Evolutionary conservation across 1,140 invertebrate genomes (phyloP), one percentile per base, ranked within the genome.

Genomic region (Eupristina koningsbergeri): DNA sequence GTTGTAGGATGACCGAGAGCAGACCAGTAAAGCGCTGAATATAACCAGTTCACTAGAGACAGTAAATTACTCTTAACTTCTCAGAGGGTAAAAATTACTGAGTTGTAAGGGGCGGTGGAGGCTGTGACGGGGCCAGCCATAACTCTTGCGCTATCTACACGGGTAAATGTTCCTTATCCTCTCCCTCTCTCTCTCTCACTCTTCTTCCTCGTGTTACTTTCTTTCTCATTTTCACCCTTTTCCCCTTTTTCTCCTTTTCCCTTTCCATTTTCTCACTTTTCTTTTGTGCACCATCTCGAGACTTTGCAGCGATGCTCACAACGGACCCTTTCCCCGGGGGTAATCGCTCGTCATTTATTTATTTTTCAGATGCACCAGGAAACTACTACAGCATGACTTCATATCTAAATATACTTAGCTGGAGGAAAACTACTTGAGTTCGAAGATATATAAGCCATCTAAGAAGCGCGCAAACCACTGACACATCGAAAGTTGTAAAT

Each of bases 41-140:
- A 88, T 69, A 83, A 73, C 80, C 86, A 87, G 87, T 86, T 87
- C 87, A 86, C 81, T 74, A 84, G 86, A 88, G 87, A 86, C 87
- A 90, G 88, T 92, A 92, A 91, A 91, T 92, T 91, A 92, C 89
- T 91, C 89, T 91, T 91, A 91, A 91, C 89, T 91, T 91, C 87
- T 87, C 83, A 81, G 86, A 89, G 89, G 88, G 87, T 91, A 92
- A 92, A 92, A 92, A 91, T 92, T 92, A 92, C 90, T 82, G 89
- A 90, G 88, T 91, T 90, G 88, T 88, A 90, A 89, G 88, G 88
- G 80, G 47, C 69, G 82, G 73, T 78, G 47, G 80, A 47, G 86
- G 84, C 81, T 82, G 84, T 84, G 84, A 86, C 85, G 85, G 74
- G 63, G 45, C 85, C 86, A 87, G 86, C 88, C 86, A 91, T 92